Percentiles rank a stretch among this genome's conserved stretches.
phyloP scores from a whole-genome alignment of 2,113 vertebrate genomes.

The Tringa solitaria region DNA sequence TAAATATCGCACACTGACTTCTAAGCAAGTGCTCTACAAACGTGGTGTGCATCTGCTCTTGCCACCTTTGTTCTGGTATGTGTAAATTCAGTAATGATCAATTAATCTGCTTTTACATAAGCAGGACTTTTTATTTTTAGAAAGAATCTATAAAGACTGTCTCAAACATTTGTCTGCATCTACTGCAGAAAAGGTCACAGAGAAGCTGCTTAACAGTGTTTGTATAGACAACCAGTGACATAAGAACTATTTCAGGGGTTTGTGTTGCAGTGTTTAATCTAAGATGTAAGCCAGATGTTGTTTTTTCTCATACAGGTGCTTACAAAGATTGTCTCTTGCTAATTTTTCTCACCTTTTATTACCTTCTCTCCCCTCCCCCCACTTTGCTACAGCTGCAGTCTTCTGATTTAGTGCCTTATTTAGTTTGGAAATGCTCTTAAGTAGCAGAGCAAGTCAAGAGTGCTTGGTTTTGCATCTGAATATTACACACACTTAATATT shows the following conservation, averaged over 20 bases:
- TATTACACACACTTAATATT: slow-evolving; percentile 2
- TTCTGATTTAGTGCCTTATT: slow-evolving; percentile 46
- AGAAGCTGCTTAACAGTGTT: slow-evolving; percentile 38
- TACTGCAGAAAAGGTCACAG: slow-evolving; percentile 47
- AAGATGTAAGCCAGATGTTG: neutral
- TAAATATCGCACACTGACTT: neutral
- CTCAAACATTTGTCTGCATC: slow-evolving; percentile 44
- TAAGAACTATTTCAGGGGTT: slow-evolving; percentile 25
- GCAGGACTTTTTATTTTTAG: slow-evolving; percentile 63
- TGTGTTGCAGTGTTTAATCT: neutral
- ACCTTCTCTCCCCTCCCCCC: fast-evolving
- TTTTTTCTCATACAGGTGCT: neutral
- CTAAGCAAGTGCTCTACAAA: neutral
- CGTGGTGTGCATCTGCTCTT: neutral
- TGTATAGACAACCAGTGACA: slow-evolving; percentile 15
- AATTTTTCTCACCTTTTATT: neutral
- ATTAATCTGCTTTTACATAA: slow-evolving; percentile 15
- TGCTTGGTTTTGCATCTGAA: slow-evolving; percentile 40
- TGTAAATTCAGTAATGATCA: neutral
- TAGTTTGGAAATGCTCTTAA: slow-evolving; percentile 19
- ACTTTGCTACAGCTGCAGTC: neutral
- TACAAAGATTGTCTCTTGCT: neutral
- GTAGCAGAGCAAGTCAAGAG: neutral
- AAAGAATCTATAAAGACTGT: slow-evolving; percentile 47
- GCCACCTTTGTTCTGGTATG: neutral